Conservation (phyloP, 2,113 vertebrate species). For the Lipophrys pholis region DNA sequence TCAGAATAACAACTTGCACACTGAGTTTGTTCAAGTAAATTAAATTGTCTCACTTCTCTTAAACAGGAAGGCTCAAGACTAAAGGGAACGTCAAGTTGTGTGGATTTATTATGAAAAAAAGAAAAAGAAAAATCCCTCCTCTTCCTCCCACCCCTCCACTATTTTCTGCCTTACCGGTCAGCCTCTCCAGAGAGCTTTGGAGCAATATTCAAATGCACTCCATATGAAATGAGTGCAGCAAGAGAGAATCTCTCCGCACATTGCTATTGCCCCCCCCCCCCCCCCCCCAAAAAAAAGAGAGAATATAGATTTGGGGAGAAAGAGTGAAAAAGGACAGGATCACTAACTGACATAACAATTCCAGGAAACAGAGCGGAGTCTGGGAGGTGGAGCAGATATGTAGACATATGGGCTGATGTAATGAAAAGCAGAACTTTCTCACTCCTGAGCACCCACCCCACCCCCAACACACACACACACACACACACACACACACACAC, state of each 20-base stretch:
- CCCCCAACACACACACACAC: constrained; percentile 20
- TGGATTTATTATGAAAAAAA: constrained; percentile 25
- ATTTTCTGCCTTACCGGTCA: constrained; percentile 49
- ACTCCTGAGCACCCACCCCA: constrained; percentile 66
- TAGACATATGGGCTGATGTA: constrained; percentile 75
- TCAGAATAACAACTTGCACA: background rate
- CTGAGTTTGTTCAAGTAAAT: constrained; percentile 35
- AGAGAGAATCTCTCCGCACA: constrained; percentile 2
- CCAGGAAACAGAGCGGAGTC: constrained; percentile 70
- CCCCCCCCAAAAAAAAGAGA: constrained; percentile 35
- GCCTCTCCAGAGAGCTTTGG: constrained; percentile 13
- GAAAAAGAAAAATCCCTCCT: background rate
- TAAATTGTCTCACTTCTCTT: constrained; percentile 12
- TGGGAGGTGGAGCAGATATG: constrained; percentile 67
- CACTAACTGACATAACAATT: constrained; percentile 73
- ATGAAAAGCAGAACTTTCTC: constrained; percentile 81
- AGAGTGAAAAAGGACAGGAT: constrained; percentile 44
- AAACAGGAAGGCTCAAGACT: constrained; percentile 34
- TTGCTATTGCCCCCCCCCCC: too few relatives aligned
- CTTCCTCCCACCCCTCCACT: constrained; percentile 14
- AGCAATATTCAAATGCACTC: constrained; percentile 47
- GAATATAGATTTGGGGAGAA: constrained; percentile 44
- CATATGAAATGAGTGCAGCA: constrained; percentile 33
- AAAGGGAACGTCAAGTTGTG: constrained; percentile 30
- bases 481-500: constrained; percentile 27